Base-by-base conservation (phyloP, 2,113 vertebrate genomes). In the Promerops cafer region DNA sequence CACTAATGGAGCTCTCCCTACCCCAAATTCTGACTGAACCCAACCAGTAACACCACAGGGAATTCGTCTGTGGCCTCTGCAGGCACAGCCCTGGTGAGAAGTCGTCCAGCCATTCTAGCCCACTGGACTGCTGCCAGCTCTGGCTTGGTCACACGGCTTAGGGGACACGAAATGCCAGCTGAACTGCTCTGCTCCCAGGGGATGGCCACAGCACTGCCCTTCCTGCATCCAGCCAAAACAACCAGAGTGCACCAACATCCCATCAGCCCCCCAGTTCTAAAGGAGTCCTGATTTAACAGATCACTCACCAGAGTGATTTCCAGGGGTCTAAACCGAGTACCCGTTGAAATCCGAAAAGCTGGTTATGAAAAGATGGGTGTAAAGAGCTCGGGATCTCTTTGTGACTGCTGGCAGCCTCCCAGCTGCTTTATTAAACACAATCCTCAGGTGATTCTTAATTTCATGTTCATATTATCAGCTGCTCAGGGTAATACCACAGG, bases 71-170 rank as follows among this genome's bases (percentile, higher is more conserved):
- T 20, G 68, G n/a, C 5, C 19, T 33, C 28, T 11, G 21, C 30
- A 47, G 61, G 37, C 2, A 2, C 47, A 53, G 59, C 42, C 50
- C 66, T 40, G 70, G 16, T 9, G 39, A 61, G 50, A 1, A 12
- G 57, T 0, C 23, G 3, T 8, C 23, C 85, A n/a, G 21, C 0
- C 10, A 9, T 21, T 37, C 42, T 6, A 0, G 24, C 10, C 27
- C 59, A 3, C 56, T 3, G 39, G 14, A 4, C 7, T 18, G 6
- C 53, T 74, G 59, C 9, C 17, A 10, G 69, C 45, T 40, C 40
- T 39, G 13, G 0, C n/a, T 49, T 5, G 27, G 45, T 42, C 21
- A 2, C 63, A 17, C 0, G 2, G 45, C 47, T 47, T 2, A 15
- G 49, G 31, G 72, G 65, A 47, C 68, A 77, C 22, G 1, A 37